Evolutionary conservation across 2,888 invertebrate species (phyloP).

Genomic region (Euzetes globulus): DNA sequence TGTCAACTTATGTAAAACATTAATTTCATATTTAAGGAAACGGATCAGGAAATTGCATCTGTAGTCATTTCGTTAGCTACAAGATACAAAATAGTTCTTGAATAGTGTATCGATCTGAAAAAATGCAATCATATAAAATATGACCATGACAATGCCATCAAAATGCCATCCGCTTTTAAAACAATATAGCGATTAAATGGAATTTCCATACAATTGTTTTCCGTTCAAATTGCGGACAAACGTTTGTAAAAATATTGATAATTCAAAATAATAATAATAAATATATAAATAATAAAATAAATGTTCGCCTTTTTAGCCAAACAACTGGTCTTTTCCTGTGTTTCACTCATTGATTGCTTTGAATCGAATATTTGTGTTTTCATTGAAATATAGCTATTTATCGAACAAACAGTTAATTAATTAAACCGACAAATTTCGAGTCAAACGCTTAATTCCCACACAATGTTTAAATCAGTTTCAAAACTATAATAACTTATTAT

Average conservation of each 20-base stretch:
- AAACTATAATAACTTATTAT: neutral
- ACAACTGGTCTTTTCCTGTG: neutral
- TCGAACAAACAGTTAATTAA: neutral
- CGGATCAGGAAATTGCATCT: no score
- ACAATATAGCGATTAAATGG: neutral
- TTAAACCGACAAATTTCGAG: neutral
- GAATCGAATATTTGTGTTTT: neutral
- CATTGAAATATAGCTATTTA: neutral
- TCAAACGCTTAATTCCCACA: constrained; percentile 12
- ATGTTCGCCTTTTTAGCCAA: neutral
- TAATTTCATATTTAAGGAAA: no score
- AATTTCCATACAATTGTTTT: neutral
- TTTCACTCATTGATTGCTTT: constrained; percentile 1
- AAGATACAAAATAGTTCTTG: no score
- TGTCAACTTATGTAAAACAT: no score
- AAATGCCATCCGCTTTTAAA: neutral
- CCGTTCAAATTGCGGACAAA: neutral
- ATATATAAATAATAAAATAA: neutral
- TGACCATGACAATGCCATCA: neutral
- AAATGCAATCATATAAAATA: no score
- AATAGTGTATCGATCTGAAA: no score
- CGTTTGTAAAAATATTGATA: neutral
- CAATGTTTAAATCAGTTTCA: neutral
- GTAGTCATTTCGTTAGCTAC: no score
- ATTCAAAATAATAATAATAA: neutral